Base-by-base conservation (phyloP, 2,888 invertebrate species). In the Agrochola litura region DNA sequence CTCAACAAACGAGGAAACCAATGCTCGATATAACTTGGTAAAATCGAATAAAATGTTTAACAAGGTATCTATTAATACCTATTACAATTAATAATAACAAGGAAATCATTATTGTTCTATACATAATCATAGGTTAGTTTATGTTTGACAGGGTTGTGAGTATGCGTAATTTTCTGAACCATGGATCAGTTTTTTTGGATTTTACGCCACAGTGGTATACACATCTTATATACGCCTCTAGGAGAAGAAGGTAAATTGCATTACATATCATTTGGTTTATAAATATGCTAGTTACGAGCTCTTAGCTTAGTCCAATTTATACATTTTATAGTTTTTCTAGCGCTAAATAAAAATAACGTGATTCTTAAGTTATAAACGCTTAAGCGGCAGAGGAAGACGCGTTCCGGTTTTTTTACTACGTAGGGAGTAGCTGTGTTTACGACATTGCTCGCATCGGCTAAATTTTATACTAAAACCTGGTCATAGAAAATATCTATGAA, bases 141-240 rank as follows among this genome's bases (percentile, higher is more conserved):
- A 19, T 41, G 43, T 76, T 30, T 54, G 58, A 56, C 81, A 61
- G 43, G 37, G 46, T 70, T 54, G 52, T 73, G 76, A 49, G 46
- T 82, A 74, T 56, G 72, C 76, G 65, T 52, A 12, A 41, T 75
- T 68, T 68, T 71, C 8, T 52, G 9, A 63, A 67, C 30, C 0
- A 82, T 82, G 71, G 58, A 77, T 71, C 69, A 77, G 5, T 30
- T 81, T 25, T 63, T 82, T 82, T 82, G 77, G 82, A 81, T 79
- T 46, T 61, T 82, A 77, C 54, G 68, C 16, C 76, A 79, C 79
- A 79, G 73, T 66, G 70, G 52, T 61, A 49, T 83, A 61, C 68
- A 79, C 19, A 79, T 78, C 65, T 67, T 41, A 25, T 73, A 76
- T 66, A 69, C 68, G 6, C 77, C 77, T 52, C 52, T 81, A 22